Percentiles rank a stretch among this genome's conserved stretches.
Evolutionary conservation across 2,888 invertebrate genomes (phyloP).

Genomic region (Serripes groenlandicus): DNA sequence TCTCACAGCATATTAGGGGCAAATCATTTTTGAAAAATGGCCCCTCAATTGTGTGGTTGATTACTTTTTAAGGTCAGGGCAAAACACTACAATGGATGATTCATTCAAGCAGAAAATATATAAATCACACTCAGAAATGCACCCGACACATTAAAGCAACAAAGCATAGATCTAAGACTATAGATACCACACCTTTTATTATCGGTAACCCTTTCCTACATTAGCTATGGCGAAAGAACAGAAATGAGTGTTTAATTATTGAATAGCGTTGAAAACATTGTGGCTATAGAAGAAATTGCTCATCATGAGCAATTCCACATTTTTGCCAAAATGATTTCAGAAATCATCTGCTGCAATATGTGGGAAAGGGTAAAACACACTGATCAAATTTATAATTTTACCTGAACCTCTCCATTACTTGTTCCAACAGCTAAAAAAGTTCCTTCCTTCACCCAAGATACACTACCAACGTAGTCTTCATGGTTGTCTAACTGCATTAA

Average conservation of each 20-base stretch:
- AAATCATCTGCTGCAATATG: not conserved
- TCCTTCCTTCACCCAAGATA: constrained; percentile 94
- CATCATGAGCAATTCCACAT: not conserved
- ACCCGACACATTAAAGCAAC: too few relatives aligned
- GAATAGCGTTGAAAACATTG: not conserved
- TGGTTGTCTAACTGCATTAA: constrained; percentile 92
- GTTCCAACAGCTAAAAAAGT: constrained; percentile 94
- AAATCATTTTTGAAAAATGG: too few relatives aligned
- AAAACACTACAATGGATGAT: too few relatives aligned
- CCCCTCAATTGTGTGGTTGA: too few relatives aligned
- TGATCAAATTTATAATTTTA: constrained; percentile 84
- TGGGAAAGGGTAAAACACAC: not conserved
- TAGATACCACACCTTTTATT: too few relatives aligned
- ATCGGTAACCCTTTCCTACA: too few relatives aligned
- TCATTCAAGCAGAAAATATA: too few relatives aligned
- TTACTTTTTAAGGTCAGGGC: too few relatives aligned
- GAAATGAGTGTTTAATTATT: not conserved
- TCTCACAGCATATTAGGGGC: too few relatives aligned
- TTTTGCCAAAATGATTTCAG: not conserved
- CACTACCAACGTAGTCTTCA: constrained; percentile 90
- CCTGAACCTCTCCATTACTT: constrained; percentile 92
- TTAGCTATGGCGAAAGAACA: not conserved
- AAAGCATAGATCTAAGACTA: too few relatives aligned
- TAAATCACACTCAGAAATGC: too few relatives aligned
- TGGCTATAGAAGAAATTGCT: not conserved